Conservation (phyloP, 92 coral and sea anemone genomes). For the Scolanthus callimorphus region DNA sequence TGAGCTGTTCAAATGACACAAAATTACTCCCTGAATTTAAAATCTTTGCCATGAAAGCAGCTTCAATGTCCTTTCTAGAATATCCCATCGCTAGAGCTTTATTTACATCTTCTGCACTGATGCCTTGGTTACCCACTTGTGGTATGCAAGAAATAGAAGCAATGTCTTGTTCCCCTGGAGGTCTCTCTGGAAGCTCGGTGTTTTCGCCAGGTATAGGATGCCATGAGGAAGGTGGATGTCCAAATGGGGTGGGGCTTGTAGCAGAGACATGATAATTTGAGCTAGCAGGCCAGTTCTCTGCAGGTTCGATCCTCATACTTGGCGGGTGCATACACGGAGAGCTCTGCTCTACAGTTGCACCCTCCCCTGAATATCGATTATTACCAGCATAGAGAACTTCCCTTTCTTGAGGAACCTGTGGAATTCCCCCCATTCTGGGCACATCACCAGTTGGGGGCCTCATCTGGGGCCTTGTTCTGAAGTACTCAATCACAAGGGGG, state of each 20-base stretch:
- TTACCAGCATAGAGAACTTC: neutral
- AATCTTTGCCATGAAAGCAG: constrained; percentile 39
- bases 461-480: constrained; percentile 22
- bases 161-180: no score
- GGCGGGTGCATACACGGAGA: no score
- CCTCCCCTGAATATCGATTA: no score
- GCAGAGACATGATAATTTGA: neutral
- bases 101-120: constrained; percentile 3
- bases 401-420: neutral
- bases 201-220: neutral
- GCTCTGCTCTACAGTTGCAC: no score
- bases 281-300: no score
- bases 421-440: neutral
- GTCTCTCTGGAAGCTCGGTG: no score
- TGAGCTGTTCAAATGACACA: constrained; percentile 41
- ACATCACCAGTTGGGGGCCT: constrained; percentile 9
- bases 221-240: neutral
- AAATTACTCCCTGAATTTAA: constrained; percentile 48
- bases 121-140: neutral
- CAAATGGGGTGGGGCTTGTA: neutral
- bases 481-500: constrained; percentile 75
- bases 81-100: constrained; percentile 63
- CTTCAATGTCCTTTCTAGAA: constrained; percentile 47
- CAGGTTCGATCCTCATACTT: no score
- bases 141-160: no score